A percentile compares a stretch with the other conserved stretches of the same genome.
Conservation (phyloP, 2,113 vertebrate species). For the Pedetes capensis region DNA sequence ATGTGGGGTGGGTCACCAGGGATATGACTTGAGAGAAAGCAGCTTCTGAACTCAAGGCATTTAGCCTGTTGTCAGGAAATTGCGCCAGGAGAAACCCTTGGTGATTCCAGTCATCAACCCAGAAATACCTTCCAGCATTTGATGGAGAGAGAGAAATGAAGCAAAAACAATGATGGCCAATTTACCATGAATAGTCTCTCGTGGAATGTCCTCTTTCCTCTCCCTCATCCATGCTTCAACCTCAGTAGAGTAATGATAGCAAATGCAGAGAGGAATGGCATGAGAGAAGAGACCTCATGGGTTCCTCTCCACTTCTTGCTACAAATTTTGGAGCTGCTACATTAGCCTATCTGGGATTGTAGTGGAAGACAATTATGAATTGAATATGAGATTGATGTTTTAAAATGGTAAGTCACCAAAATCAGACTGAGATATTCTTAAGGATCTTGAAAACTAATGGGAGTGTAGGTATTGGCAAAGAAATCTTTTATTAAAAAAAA, state of each 20-base stretch:
- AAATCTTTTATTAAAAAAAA: constrained; percentile 1
- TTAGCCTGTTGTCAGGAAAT: neutral
- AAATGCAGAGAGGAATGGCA: neutral
- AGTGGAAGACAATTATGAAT: neutral
- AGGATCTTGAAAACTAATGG: neutral
- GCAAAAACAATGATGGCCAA: neutral
- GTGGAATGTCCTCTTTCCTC: neutral
- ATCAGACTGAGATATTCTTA: neutral
- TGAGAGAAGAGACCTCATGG: neutral
- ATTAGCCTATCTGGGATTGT: neutral
- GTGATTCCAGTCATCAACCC: neutral
- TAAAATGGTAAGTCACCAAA: neutral
- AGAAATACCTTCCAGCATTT: neutral
- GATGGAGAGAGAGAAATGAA: neutral
- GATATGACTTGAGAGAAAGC: neutral
- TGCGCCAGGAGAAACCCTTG: neutral
- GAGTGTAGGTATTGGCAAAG: neutral
- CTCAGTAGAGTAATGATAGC: neutral
- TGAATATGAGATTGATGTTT: neutral
- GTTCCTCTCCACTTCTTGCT: neutral
- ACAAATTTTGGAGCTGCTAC: fast-evolving
- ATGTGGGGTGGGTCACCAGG: neutral
- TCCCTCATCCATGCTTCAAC: neutral
- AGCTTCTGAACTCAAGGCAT: neutral
- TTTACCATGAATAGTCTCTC: neutral